Base-by-base conservation (phyloP, 1,140 invertebrate genomes). In the Brachionus manjavacas region DNA sequence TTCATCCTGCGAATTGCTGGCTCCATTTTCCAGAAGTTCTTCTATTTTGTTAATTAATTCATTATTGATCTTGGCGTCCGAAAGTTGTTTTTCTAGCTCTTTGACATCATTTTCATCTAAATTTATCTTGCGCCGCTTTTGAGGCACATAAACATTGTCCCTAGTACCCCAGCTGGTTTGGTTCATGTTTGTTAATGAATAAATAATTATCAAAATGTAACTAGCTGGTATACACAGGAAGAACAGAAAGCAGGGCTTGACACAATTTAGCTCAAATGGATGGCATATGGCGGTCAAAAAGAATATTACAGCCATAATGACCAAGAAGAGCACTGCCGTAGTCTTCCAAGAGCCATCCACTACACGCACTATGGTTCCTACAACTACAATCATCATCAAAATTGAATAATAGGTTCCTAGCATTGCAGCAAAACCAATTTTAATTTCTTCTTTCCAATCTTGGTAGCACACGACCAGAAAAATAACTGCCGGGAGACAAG, bases 151-250 rank as follows among this genome's bases (percentile, higher is more conserved):
- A 66, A 55, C 43, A 84, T 84, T 84, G 88, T 97, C 95, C 83
- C 96, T 90, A 0, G 96, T 98, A 14, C 95, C 95, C 95, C 95
- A 97, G 0, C 92, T 93, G 0, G 96, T 93, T 85, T 94, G 93
- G 88, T 97, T 94, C 87, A 97, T 91, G 87, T 97, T 97, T 87
- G 95, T 95, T 0, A 96, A 90, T 0, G 95, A 95, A 87, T 95
- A 97, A 74, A 97, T 94, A 55, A 95, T 94, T 12, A 97, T 91
- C 84, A 97, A 90, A 91, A 96, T 92, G 87, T 96, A 97, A 95
- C 96, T 96, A 84, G 94, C 94, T 0, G 95, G 95, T 68, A 97
- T 94, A 7, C 95, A 94, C 12, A 97, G 92, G 87, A 95, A 97
- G 88, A 97, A 97, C 28, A 97, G 92, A 4, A 94, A 88, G 14